phyloP scores from a whole-genome alignment of 2,113 vertebrate species.

The Hydrochoerus hydrochaeris region DNA sequence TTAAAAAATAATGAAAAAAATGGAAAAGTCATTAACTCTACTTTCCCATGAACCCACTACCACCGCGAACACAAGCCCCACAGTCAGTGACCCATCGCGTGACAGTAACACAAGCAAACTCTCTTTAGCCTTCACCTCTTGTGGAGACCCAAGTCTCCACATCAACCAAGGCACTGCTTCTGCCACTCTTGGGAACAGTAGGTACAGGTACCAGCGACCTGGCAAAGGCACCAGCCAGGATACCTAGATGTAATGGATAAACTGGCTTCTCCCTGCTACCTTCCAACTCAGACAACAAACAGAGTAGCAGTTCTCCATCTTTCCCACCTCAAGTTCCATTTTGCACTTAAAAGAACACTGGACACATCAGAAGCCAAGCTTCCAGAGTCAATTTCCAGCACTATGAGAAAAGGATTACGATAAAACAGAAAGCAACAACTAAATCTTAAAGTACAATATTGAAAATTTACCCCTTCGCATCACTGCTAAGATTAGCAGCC shows the following conservation, averaged over 20 bases:
- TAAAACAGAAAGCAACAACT: slow-evolving; percentile 68
- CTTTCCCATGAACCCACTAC: background rate
- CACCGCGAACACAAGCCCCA: slow-evolving; percentile 1
- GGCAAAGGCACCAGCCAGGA: background rate
- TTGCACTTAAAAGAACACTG: slow-evolving; percentile 5
- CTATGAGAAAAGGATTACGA: slow-evolving; percentile 51
- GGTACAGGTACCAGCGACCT: background rate
- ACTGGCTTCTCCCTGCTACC: background rate
- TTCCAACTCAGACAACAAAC: background rate
- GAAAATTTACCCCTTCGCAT: slow-evolving; percentile 55
- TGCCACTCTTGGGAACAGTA: background rate
- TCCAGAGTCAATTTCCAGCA: slow-evolving; percentile 58
- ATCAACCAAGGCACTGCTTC: background rate
- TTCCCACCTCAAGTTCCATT: background rate
- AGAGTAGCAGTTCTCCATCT: background rate
- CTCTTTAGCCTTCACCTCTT: background rate
- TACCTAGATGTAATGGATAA: background rate
- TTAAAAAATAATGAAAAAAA: slow-evolving; percentile 61
- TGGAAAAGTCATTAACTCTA: slow-evolving; percentile 53
- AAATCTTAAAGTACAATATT: slow-evolving; percentile 66
- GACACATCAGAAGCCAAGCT: background rate
- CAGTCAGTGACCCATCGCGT: background rate
- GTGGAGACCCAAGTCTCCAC: background rate
- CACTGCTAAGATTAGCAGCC: slow-evolving; percentile 14
- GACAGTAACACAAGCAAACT: background rate